phyloP scores from a whole-genome alignment of 2,888 invertebrate genomes.

The Cybosia mesomella region DNA sequence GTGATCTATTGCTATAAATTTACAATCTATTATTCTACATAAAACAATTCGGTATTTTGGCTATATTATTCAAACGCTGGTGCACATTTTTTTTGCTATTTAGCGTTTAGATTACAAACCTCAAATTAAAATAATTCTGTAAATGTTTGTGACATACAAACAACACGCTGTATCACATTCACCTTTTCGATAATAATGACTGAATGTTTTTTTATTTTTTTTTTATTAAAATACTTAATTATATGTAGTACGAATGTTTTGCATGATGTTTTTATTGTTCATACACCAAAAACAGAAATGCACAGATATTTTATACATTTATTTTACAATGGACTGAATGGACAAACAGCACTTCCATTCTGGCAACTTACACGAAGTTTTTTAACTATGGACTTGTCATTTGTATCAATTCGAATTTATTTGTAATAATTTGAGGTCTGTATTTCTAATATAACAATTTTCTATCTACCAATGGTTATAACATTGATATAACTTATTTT shows the following conservation, averaged over 20 bases:
- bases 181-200: neutral
- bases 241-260: neutral
- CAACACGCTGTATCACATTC: neutral
- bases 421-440: constrained; percentile 32
- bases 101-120: constrained; percentile 10
- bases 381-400: neutral
- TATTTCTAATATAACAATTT: constrained; percentile 19
- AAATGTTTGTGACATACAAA: neutral
- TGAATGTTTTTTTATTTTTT: neutral
- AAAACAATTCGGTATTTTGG: constrained; percentile 52
- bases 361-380: too few species aligned
- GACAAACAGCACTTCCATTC: too few species aligned
- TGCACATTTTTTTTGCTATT: neutral
- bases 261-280: too few species aligned
- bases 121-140: constrained; percentile 1
- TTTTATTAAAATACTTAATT: too few species aligned
- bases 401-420: neutral
- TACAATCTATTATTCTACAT: constrained; percentile 37
- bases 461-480: constrained; percentile 40
- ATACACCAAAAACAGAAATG: too few species aligned
- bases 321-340: too few species aligned
- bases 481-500: constrained; percentile 36
- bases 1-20: constrained; percentile 52
- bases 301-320: too few species aligned
- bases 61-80: constrained; percentile 28